Base-by-base conservation (phyloP, 2,113 vertebrate genomes). In the Hemichromis elongatus region DNA sequence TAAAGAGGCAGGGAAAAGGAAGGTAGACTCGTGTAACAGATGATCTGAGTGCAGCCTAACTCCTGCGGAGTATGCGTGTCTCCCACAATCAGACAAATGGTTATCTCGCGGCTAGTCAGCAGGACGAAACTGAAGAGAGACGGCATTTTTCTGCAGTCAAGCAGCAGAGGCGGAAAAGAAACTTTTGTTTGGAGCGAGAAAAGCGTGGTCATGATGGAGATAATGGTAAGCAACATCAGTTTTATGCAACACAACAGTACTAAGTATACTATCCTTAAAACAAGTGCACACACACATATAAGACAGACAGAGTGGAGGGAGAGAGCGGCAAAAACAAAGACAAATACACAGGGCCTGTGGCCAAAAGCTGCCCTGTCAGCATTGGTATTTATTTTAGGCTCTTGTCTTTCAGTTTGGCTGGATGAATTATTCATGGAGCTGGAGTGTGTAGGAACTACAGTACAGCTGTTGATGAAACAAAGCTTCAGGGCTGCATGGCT, bases 391-490 rank as follows among this genome's bases (percentile, higher is more conserved):
- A 92, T 94, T 94, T 92, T 87, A 63, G 73, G 86, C 86, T 81
- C 77, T 87, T 85, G 88, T 83, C 92, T 85, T 90, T 92, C 75
- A 90, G 86, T 90, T 87, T 87, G 85, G 50, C 59, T 61, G 35
- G 1, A 90, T 94, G 86, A 92, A 94, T 94, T 87, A 94, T 95
- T 93, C 92, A 95, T 93, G 59, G 18, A 33, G 54, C 54, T 82
- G 54, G 75, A 89, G 88, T 90, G 88, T 88, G 88, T 85, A 88
- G 78, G 84, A 92, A 92, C 89, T 87, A 85, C 89, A 87, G 86
- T 90, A 88, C 90, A 94, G 88, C 93, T 94, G 93, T 90, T 93
- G 93, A 93, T 93, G 93, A 92, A 93, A 94, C 89, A 88, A 88
- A 91, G 90, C 93, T 93, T 83, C 82, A 12, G 91, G 93, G 89